Percentiles rank a stretch among this genome's conserved stretches.
phyloP scores from a whole-genome alignment of 2,888 invertebrate genomes.

The Sipha maydis region DNA sequence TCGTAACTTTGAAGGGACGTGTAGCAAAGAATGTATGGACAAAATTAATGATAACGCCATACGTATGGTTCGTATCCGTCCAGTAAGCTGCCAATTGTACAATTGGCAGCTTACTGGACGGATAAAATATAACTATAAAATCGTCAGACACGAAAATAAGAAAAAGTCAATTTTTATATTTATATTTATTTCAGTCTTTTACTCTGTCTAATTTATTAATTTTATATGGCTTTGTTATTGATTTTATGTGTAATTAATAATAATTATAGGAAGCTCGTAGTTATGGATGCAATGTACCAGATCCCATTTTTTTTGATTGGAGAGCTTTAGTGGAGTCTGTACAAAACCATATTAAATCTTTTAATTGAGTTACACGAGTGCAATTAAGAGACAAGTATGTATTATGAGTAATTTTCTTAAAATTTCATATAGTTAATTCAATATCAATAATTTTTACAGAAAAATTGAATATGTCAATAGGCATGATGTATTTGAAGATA shows the following conservation, averaged over 20 bases:
- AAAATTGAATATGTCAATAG: slow-evolving; percentile 91
- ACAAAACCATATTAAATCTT: slow-evolving; percentile 90
- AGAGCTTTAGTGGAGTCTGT: slow-evolving; percentile 77
- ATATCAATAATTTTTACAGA: slow-evolving; percentile 67
- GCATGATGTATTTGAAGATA: slow-evolving; percentile 80
- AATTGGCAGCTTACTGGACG: too few species aligned
- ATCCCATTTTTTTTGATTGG: slow-evolving; percentile 80
- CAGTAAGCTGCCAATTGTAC: too few species aligned
- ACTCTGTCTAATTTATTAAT: background rate
- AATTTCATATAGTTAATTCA: background rate
- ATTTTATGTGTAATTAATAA: background rate
- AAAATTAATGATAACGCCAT: too few species aligned
- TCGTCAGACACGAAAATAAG: too few species aligned
- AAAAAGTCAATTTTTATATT: slow-evolving; percentile 67
- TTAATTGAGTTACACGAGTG: slow-evolving; percentile 96
- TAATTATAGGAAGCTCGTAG: slow-evolving; percentile 76
- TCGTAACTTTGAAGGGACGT: too few species aligned
- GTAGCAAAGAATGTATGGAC: too few species aligned
- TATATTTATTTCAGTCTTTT: background rate
- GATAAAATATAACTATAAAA: too few species aligned
- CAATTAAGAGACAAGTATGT: slow-evolving; percentile 84
- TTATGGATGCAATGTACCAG: slow-evolving; percentile 83
- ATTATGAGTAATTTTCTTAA: background rate
- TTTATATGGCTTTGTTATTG: background rate
- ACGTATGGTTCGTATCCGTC: too few species aligned